A percentile compares a stretch with the other conserved stretches of the same genome.
Evolutionary conservation across 2,113 vertebrate genomes (phyloP).

Genomic region (Corynorhinus townsendii): DNA sequence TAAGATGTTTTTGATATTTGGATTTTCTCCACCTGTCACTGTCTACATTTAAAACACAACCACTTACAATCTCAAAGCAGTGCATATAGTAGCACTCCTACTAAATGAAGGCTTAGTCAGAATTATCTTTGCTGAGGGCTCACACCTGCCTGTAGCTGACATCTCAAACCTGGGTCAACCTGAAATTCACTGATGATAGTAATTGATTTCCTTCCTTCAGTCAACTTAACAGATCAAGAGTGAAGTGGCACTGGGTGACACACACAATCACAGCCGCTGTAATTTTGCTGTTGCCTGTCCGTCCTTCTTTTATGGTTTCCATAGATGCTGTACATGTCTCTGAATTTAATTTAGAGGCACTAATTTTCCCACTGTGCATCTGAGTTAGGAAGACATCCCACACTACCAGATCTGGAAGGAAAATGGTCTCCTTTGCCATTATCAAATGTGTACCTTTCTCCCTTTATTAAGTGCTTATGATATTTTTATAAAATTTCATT

Average conservation of each 20-base stretch:
- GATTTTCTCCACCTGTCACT: constrained; percentile 32
- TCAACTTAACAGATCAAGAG: constrained; percentile 60
- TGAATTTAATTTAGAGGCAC: constrained; percentile 42
- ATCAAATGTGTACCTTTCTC: not conserved
- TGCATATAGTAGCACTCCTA: not conserved
- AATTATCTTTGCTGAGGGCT: constrained; percentile 30
- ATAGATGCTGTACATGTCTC: constrained; percentile 7
- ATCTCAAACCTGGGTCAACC: constrained; percentile 31
- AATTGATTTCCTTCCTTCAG: constrained; percentile 67
- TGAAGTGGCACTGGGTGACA: constrained; percentile 63
- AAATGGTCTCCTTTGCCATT: not conserved
- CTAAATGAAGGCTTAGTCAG: constrained; percentile 40
- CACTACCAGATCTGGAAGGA: not conserved
- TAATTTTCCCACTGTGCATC: not conserved
- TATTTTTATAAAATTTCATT: not conserved
- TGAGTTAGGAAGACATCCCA: not conserved
- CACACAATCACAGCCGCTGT: constrained; percentile 39
- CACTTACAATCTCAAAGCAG: constrained; percentile 41
- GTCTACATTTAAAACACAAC: not conserved
- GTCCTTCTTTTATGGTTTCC: not conserved
- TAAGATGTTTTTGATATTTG: constrained; percentile 27
- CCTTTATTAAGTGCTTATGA: not conserved
- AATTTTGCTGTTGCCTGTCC: constrained; percentile 27
- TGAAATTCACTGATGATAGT: constrained; percentile 48
- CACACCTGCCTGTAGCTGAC: constrained; percentile 34